These are phyloP conservation scores for Sceloporus undulatus DNA, from an alignment of 2,113 vertebrate genomes.

Conservation along the genomic window DNA sequence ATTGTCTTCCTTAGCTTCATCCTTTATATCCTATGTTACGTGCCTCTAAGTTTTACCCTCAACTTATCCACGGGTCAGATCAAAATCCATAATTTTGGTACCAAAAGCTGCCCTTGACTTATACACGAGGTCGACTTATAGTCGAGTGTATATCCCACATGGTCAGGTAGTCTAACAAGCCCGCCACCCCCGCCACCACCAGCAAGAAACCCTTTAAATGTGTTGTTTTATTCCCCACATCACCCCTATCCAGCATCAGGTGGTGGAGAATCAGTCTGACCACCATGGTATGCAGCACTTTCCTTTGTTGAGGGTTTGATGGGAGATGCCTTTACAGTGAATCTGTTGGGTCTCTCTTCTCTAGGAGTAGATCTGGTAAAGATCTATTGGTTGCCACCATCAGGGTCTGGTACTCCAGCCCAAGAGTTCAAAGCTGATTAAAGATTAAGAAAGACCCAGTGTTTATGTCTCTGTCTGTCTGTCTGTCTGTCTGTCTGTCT, in stretches of 20 bases:
- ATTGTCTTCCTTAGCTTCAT: too few species aligned
- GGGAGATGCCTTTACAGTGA: neutral
- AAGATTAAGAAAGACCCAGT: constrained; percentile 45
- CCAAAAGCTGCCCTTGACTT: too few species aligned
- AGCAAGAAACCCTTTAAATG: neutral
- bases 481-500: neutral
- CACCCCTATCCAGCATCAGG: neutral
- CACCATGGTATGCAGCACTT: neutral
- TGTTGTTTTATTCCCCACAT: neutral
- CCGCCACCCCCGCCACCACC: too few species aligned
- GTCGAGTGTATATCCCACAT: too few species aligned
- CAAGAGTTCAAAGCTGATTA: constrained; percentile 11
- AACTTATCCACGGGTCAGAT: too few species aligned
- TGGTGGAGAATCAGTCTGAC: neutral
- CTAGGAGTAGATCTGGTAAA: constrained; percentile 18
- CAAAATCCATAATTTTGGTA: too few species aligned
- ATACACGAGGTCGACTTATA: too few species aligned
- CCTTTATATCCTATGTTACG: too few species aligned
- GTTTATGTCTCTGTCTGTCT: neutral
- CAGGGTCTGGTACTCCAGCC: neutral
- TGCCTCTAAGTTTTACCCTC: too few species aligned
- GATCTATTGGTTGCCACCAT: constrained; percentile 21
- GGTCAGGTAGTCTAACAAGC: too few species aligned
- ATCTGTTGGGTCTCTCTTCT: neutral
- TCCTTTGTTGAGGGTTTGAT: neutral